Conservation (phyloP, 2,113 vertebrate genomes). For the Charadrius vociferus region DNA sequence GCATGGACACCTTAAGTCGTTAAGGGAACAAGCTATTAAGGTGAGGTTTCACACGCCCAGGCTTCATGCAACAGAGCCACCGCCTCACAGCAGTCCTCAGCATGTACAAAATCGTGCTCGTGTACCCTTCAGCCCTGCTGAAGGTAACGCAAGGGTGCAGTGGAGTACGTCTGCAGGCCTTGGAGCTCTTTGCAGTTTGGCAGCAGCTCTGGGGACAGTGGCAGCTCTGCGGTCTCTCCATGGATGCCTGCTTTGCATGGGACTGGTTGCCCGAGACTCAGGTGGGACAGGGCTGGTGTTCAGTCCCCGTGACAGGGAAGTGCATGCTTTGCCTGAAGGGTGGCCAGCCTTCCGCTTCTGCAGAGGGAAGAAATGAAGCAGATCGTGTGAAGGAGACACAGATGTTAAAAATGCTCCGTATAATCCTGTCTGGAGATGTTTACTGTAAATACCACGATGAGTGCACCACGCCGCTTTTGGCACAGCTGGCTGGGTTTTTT, state of each 20-base stretch:
- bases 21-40: not conserved
- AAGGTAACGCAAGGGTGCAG: not conserved
- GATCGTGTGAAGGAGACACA: not conserved
- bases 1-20: not conserved
- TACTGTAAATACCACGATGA: not conserved
- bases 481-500: not conserved
- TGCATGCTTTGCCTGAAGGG: not conserved
- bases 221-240: accelerated
- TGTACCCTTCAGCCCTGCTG: not conserved
- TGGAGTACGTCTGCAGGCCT: not conserved
- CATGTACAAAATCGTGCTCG: not conserved
- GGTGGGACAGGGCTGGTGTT: not conserved
- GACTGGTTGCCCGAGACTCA: not conserved
- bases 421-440: not conserved
- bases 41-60: not conserved
- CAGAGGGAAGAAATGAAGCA: not conserved
- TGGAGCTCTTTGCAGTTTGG: not conserved
- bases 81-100: not conserved
- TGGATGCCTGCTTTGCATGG: not conserved
- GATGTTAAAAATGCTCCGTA: not conserved
- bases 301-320: not conserved
- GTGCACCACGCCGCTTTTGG: not conserved
- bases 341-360: not conserved
- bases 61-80: not conserved
- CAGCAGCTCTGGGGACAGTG: not conserved